phyloP scores from a whole-genome alignment of 2,797 vertebrate species.

The Galagoides demidoff region DNA sequence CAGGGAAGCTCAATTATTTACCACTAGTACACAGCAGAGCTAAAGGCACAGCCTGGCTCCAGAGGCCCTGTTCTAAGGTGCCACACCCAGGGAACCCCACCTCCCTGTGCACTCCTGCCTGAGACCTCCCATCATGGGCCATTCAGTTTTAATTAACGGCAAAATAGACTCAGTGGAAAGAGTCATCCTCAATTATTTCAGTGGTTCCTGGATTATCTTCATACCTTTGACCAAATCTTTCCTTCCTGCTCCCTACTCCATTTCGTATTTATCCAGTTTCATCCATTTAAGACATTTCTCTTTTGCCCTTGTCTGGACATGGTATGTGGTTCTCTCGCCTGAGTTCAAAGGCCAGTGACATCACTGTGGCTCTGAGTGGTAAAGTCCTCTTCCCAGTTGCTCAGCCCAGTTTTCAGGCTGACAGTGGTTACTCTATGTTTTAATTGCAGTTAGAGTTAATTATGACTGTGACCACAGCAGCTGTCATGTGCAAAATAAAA shows the following conservation, averaged over 20 bases:
- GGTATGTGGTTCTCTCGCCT: background rate
- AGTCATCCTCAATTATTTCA: background rate
- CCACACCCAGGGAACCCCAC: accelerated
- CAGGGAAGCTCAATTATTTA: background rate
- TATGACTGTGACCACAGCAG: background rate
- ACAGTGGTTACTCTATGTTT: slow-evolving; percentile 4
- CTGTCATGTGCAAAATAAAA: slow-evolving; percentile 42
- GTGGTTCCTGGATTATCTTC: background rate
- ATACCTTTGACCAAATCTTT: background rate
- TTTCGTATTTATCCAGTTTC: background rate
- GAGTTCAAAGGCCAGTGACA: background rate
- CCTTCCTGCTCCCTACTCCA: background rate
- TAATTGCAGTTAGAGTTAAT: slow-evolving; percentile 4
- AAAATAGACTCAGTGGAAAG: background rate
- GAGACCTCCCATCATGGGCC: background rate
- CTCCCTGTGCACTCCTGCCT: background rate
- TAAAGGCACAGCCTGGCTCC: background rate
- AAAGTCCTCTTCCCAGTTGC: background rate
- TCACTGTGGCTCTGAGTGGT: background rate
- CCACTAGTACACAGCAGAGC: background rate
- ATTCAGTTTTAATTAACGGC: background rate
- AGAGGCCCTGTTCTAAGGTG: background rate
- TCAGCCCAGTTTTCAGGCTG: background rate
- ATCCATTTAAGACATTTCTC: background rate
- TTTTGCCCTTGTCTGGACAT: background rate